Conservation (phyloP, 2,888 invertebrate genomes). For the Pandemis heparana region DNA sequence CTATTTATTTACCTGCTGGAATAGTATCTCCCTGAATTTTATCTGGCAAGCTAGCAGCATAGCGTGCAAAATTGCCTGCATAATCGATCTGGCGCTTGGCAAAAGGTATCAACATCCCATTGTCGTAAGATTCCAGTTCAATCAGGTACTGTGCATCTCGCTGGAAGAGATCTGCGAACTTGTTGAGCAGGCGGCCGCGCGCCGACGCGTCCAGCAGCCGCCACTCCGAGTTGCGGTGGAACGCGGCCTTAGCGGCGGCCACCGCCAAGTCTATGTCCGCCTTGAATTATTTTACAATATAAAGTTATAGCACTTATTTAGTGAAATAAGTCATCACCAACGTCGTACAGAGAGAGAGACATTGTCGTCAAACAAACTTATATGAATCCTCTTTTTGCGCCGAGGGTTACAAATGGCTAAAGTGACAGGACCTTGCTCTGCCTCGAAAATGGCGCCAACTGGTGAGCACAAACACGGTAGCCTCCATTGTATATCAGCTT, state of each 20-base stretch:
- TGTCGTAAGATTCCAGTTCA: constrained; percentile 95
- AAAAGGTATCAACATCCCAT: constrained; percentile 81
- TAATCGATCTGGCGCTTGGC: not conserved
- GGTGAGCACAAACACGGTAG: not conserved
- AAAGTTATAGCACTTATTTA: too few species aligned
- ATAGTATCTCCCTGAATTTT: constrained; percentile 6
- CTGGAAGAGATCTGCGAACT: constrained; percentile 92
- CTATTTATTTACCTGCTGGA: not conserved
- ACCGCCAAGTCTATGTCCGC: constrained; percentile 92
- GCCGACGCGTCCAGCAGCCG: constrained; percentile 92
- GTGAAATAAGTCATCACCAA: too few species aligned
- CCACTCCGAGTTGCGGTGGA: constrained; percentile 90
- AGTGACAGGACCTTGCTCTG: too few species aligned
- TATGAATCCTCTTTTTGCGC: too few species aligned
- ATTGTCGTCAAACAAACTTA: too few species aligned
- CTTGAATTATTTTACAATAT: constrained; percentile 52
- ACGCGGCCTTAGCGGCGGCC: constrained; percentile 90
- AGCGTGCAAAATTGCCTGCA: not conserved
- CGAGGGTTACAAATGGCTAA: too few species aligned
- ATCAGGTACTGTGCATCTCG: constrained; percentile 90
- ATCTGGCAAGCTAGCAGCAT: not conserved
- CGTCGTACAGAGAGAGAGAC: too few species aligned
- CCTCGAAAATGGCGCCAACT: too few species aligned
- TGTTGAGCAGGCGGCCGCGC: constrained; percentile 89
- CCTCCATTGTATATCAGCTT: constrained; percentile 41